phyloP scores from a whole-genome alignment of 2,888 invertebrate genomes.

The Lasioglossum calceatum region DNA sequence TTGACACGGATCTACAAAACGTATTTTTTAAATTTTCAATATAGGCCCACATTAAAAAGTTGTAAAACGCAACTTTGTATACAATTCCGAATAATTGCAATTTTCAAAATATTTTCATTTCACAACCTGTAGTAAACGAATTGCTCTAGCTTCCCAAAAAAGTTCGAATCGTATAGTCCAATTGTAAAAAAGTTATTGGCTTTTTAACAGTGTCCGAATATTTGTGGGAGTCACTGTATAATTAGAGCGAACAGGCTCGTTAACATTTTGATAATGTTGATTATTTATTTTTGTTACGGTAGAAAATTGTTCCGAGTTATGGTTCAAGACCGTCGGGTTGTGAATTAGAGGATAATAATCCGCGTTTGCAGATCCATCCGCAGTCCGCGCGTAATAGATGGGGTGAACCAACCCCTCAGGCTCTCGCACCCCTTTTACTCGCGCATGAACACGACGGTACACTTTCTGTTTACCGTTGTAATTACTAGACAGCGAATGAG shows the following conservation, averaged over 20 bases:
- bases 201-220: too few species aligned
- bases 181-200: too few species aligned
- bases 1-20: too few species aligned
- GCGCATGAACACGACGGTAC: conserved; percentile 6
- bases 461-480: conserved; percentile 8
- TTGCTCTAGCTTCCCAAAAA: too few species aligned
- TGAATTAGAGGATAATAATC: not conserved
- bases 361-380: not conserved
- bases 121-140: too few species aligned
- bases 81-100: too few species aligned
- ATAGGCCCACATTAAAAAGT: too few species aligned
- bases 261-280: not conserved
- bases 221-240: too few species aligned
- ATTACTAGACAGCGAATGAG: conserved; percentile 3
- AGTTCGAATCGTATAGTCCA: too few species aligned
- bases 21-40: too few species aligned
- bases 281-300: not conserved
- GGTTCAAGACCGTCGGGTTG: not conserved
- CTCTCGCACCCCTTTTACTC: conserved; percentile 2
- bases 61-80: too few species aligned
- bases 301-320: not conserved
- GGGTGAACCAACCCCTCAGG: not conserved
- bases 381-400: conserved; percentile 2
- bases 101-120: too few species aligned
- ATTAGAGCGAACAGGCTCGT: not conserved